A percentile compares a stretch with the other conserved stretches of the same genome.
phyloP scores from a whole-genome alignment of 2,888 invertebrate species.

The Aricia artaxerxes region DNA sequence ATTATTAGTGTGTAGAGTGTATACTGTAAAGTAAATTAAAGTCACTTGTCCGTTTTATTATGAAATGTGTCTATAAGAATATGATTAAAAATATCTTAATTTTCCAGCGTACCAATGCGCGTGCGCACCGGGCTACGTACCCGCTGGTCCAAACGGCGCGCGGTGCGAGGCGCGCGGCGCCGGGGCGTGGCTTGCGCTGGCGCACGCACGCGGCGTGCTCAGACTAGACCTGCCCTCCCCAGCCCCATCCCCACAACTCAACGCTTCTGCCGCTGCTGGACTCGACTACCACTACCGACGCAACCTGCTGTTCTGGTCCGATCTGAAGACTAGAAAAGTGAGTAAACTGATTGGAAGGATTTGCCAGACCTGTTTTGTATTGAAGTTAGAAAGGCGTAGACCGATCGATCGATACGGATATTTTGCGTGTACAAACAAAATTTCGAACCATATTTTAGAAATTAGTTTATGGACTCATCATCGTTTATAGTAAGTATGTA shows the following conservation, averaged over 20 bases:
- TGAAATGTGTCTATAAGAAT: too few relatives aligned
- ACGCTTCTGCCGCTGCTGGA: constrained; percentile 92
- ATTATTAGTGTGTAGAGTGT: too few relatives aligned
- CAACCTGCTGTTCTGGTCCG: constrained; percentile 93
- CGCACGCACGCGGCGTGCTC: constrained; percentile 81
- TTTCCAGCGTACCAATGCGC: constrained; percentile 86
- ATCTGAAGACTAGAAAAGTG: constrained; percentile 91
- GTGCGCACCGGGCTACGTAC: constrained; percentile 88
- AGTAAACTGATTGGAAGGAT: constrained; percentile 11
- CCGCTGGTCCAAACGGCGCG: constrained; percentile 70
- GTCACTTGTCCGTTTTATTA: too few relatives aligned
- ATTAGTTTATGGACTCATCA: too few relatives aligned
- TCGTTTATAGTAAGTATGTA: too few relatives aligned
- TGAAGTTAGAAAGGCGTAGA: too few relatives aligned
- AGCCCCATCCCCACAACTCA: constrained; percentile 83
- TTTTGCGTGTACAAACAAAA: too few relatives aligned
- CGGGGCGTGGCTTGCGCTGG: constrained; percentile 80
- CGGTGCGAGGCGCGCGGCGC: constrained; percentile 83
- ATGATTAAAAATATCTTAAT: neutral
- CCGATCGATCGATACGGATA: too few relatives aligned
- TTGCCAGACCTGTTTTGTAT: too few relatives aligned
- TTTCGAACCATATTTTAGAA: too few relatives aligned
- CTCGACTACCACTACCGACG: constrained; percentile 90
- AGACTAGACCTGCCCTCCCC: constrained; percentile 87
- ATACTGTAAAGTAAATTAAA: too few relatives aligned